A percentile compares a stretch with the other conserved stretches of the same genome.
These are phyloP conservation scores for Plebejus argus DNA, from an alignment of 2,888 invertebrate species.

Conservation along the genomic window DNA sequence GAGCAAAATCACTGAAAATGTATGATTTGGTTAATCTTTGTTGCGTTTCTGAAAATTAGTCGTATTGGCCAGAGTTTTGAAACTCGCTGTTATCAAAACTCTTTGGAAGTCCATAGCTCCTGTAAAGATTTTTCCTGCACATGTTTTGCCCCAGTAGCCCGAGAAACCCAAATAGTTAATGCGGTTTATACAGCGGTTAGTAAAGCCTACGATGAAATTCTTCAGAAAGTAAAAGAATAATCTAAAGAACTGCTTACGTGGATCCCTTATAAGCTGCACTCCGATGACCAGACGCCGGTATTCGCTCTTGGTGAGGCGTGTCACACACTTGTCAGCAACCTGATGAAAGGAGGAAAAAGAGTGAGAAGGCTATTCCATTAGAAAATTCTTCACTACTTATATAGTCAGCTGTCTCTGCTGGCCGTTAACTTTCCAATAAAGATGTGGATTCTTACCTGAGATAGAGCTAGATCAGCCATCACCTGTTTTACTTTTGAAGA, in stretches of 20 bases:
- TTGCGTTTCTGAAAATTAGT: no score
- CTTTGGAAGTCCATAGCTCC: no score
- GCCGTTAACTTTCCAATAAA: no score
- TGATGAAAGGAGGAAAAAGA: slow-evolving; percentile 41
- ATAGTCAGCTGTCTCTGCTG: not conserved
- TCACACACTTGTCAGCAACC: slow-evolving; percentile 91
- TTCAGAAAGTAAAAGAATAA: not conserved
- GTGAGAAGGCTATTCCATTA: not conserved
- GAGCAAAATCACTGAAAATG: slow-evolving; percentile 87
- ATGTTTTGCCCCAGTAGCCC: no score
- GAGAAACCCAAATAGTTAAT: no score
- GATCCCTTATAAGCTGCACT: slow-evolving; percentile 95
- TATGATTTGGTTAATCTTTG: not conserved
- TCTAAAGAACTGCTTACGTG: slow-evolving; percentile 80
- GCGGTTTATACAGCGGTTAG: slow-evolving; percentile 38
- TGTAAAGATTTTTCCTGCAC: no score
- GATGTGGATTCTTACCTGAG: slow-evolving; percentile 78
- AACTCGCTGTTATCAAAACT: no score
- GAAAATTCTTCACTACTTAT: not conserved
- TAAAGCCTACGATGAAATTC: not conserved
- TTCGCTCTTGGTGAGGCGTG: slow-evolving; percentile 93
- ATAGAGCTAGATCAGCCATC: slow-evolving; percentile 95
- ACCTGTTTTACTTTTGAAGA: slow-evolving; percentile 94
- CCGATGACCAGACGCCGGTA: slow-evolving; percentile 94
- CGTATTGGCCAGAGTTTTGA: no score